Percentiles rank a stretch among this genome's conserved stretches.
phyloP scores from a whole-genome alignment of 2,888 invertebrate species.

The Athalia cordata region DNA sequence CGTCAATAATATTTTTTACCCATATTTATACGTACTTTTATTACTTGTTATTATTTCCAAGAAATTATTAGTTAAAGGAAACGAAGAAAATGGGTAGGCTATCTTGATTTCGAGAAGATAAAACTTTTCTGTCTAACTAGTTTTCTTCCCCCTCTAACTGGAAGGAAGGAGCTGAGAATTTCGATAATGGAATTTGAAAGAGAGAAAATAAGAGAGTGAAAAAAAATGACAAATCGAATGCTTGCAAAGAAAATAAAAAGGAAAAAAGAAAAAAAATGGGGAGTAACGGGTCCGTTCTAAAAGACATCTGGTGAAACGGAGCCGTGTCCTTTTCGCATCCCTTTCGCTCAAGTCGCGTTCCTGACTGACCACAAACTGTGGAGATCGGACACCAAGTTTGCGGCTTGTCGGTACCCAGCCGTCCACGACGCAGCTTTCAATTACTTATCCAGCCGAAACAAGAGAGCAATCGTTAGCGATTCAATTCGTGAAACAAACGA shows the following conservation, averaged over 20 bases:
- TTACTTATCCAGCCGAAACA: slow-evolving; percentile 25
- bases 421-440: slow-evolving; percentile 32
- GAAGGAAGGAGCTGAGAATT: no score
- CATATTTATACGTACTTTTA: neutral
- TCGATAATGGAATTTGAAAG: no score
- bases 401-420: slow-evolving; percentile 29
- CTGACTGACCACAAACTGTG: slow-evolving; percentile 23
- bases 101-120: no score
- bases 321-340: slow-evolving; percentile 39
- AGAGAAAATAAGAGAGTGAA: neutral
- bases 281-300: slow-evolving; percentile 15
- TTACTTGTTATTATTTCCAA: no score
- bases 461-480: slow-evolving; percentile 2
- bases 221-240: neutral
- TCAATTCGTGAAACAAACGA: neutral
- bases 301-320: slow-evolving; percentile 33
- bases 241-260: neutral
- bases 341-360: slow-evolving; percentile 40
- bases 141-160: no score
- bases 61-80: no score
- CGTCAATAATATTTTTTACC: slow-evolving; percentile 12
- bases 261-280: neutral
- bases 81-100: no score
- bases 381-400: slow-evolving; percentile 35
- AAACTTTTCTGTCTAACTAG: no score